Evolutionary conservation across 2,797 vertebrate genomes (phyloP).

Genomic region (Dendrocincla fuliginosa): DNA sequence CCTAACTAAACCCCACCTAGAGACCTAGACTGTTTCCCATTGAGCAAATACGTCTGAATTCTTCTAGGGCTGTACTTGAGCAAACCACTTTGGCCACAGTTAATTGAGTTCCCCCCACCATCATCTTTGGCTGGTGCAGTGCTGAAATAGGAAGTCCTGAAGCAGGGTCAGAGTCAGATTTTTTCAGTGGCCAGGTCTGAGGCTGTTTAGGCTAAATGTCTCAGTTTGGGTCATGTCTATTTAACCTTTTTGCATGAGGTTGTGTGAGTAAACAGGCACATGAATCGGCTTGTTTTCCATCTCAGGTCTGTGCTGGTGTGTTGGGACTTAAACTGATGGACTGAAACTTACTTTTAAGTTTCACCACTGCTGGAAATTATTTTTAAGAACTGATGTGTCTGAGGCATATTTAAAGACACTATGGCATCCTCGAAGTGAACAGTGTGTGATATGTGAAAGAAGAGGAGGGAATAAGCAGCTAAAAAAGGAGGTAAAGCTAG

Average conservation of each 20-base stretch:
- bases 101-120: background rate
- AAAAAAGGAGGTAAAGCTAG: constrained; percentile 6
- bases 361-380: background rate
- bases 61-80: background rate
- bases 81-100: background rate
- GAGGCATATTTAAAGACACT: constrained; percentile 14
- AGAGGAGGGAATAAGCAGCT: constrained; percentile 9
- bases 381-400: background rate
- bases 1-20: background rate
- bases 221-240: background rate
- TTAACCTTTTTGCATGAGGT: background rate
- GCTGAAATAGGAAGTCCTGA: background rate
- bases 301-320: background rate
- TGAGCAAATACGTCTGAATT: background rate
- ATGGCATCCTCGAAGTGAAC: constrained; percentile 2
- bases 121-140: background rate
- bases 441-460: background rate
- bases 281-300: background rate
- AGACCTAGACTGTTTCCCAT: background rate
- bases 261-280: background rate
- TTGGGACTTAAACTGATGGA: background rate
- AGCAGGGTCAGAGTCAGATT: background rate
- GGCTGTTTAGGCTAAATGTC: background rate
- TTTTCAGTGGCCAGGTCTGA: background rate
- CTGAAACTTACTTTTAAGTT: background rate